Conservation (phyloP, 2,888 invertebrate genomes). For the Napeogenes sylphis region DNA sequence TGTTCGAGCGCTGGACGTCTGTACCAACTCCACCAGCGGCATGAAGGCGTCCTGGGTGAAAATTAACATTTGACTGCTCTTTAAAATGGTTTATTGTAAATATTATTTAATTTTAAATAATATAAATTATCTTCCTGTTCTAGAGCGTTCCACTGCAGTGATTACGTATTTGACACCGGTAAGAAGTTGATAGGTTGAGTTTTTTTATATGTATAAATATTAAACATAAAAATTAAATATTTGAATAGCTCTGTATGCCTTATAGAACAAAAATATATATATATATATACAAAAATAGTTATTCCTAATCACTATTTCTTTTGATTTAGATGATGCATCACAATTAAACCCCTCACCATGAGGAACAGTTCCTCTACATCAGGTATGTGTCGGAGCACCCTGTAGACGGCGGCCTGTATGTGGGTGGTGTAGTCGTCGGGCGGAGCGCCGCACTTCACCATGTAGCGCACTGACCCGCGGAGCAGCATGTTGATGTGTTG, state of each 20-base stretch:
- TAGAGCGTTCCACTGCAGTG: too few species aligned
- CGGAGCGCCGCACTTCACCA: conserved; percentile 83
- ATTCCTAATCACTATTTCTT: too few species aligned
- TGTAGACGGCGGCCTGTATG: conserved; percentile 85
- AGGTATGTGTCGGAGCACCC: conserved; percentile 84
- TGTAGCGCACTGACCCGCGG: conserved; percentile 90
- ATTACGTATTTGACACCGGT: too few species aligned
- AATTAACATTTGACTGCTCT: not conserved
- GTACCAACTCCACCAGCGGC: conserved; percentile 92
- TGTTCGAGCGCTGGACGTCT: conserved; percentile 88
- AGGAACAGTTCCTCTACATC: conserved; percentile 89
- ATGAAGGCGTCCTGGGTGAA: conserved; percentile 88
- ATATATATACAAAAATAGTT: too few species aligned
- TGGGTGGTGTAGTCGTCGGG: conserved; percentile 89
- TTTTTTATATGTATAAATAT: too few species aligned
- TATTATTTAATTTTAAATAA: too few species aligned
- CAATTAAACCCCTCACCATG: conserved; percentile 76
- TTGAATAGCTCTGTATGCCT: too few species aligned
- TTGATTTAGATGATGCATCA: not conserved
- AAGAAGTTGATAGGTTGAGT: not conserved
- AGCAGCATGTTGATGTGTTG: conserved; percentile 90
- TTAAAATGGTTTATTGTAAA: too few species aligned
- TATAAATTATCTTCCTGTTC: too few species aligned
- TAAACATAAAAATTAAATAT: too few species aligned
- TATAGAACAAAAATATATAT: too few species aligned